Base-by-base conservation (phyloP, 2,888 invertebrate species). In the Nomada flava region DNA sequence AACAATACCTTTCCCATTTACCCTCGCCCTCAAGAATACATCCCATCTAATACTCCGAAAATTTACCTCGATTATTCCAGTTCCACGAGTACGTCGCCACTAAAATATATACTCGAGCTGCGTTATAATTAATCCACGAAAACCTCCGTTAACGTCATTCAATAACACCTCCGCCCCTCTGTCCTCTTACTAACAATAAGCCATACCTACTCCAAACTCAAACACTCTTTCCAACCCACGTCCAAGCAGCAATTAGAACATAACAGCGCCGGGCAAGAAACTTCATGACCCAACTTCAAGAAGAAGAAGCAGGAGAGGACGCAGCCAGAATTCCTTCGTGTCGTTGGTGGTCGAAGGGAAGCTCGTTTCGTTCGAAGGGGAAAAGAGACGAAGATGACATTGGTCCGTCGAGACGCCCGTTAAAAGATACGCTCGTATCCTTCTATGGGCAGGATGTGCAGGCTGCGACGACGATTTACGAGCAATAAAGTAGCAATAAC, bases 401-500 rank as follows among this genome's bases (percentile, higher is more conserved):
- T 29, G 78, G 47, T 57, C 63, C 63, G 53, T 64, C 55, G 77
- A 77, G 83, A 79, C 77, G 75, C 67, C 81, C 79, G 82, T 83
- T 82, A 84, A 57, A 76, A 80, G 77, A 85, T 78, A 83, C 84
- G 76, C 69, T 80, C 84, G 87, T 90, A 86, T 87, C 86, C 88
- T 86, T 71, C 79, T 82, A 84, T 68, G 73, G 70, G 68, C 71
- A 75, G 83, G 80, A 89, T 86, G 83, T 82, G 76, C 85, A 74
- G 71, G 71, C 67, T 65, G 67, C 60, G 73, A 44, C 59, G 11
- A 79, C 80, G 89, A 92, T 92, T 92, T 91, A 91, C 88, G 91
- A 88, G 87, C 91, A 89, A 92, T 92, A 91, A 91, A 92, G 87
- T 91, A 89, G 91, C 91, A 89, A 91, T 89, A 91, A 91, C 91